A percentile compares a stretch with the other conserved stretches of the same genome.
Conservation (phyloP, 2,797 vertebrate species). For the Phataginus tricuspis region DNA sequence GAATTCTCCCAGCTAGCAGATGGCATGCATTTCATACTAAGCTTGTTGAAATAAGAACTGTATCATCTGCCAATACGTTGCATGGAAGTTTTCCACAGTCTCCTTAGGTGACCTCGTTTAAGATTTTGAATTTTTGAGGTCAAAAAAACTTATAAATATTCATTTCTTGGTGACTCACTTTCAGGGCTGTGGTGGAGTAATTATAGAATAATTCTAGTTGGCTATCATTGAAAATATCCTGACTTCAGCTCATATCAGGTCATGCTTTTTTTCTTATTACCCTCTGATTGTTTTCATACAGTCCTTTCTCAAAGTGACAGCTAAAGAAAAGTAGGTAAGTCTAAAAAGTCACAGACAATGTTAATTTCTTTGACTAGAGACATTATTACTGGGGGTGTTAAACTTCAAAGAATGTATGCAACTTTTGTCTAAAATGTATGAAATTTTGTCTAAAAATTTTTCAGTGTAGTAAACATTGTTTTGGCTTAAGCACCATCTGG, state of each 20-base stretch:
- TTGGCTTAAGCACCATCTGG: not conserved
- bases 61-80: slow-evolving; percentile 86
- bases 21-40: slow-evolving; percentile 77
- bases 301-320: slow-evolving; percentile 78
- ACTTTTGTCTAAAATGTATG: no score
- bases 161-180: slow-evolving; percentile 84
- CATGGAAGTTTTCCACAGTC: slow-evolving; percentile 90
- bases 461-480: not conserved
- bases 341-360: not conserved
- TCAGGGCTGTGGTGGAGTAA: slow-evolving; percentile 78
- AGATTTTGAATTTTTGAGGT: slow-evolving; percentile 91
- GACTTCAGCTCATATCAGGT: slow-evolving; percentile 66
- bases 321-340: slow-evolving; percentile 71
- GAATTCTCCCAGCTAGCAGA: slow-evolving; percentile 76
- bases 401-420: not conserved
- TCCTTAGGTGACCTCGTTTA: slow-evolving; percentile 91
- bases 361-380: not conserved
- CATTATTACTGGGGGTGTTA: not conserved
- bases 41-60: slow-evolving; percentile 76
- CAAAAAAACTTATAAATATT: slow-evolving; percentile 85
- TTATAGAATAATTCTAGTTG: slow-evolving; percentile 83
- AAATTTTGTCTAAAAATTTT: not conserved
- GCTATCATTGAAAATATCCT: slow-evolving; percentile 81
- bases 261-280: slow-evolving; percentile 64
- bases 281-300: not conserved